A percentile compares a stretch with the other conserved stretches of the same genome.
phyloP scores from a whole-genome alignment of 2,113 vertebrate genomes.

The Entelurus aequoreus region DNA sequence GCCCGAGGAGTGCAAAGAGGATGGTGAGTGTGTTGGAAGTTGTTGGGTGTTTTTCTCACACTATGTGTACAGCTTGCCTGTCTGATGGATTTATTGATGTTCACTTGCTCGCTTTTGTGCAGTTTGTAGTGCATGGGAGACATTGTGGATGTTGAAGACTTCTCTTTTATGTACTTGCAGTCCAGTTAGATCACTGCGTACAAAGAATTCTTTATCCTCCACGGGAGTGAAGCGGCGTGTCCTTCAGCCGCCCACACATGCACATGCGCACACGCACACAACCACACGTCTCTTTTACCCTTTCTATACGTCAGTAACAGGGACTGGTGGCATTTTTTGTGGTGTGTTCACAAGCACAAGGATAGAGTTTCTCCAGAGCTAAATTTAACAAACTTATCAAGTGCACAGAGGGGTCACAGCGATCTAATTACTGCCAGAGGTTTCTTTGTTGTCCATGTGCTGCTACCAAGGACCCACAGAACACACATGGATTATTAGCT shows the following conservation, averaged over 20 bases:
- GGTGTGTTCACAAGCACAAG: neutral
- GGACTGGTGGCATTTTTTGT: neutral
- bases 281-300: conserved; percentile 5
- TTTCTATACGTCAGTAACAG: neutral
- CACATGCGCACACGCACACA: conserved; percentile 8
- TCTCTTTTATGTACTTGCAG: conserved; percentile 31
- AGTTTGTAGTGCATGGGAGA: conserved; percentile 5
- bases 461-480: no score
- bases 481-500: no score
- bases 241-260: conserved; percentile 43
- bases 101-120: no score
- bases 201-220: conserved; percentile 58
- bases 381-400: conserved; percentile 12
- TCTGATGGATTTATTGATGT: neutral
- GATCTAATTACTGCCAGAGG: neutral
- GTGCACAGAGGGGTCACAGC: neutral
- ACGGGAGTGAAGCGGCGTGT: conserved; percentile 37
- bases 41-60: neutral
- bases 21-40: conserved; percentile 78
- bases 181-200: conserved; percentile 30
- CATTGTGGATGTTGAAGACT: conserved; percentile 11
- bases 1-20: conserved; percentile 98
- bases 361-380: conserved; percentile 39
- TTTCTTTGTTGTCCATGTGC: no score
- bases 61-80: neutral